Conservation (phyloP, 2,888 invertebrate species). For the Entomobrya multifasciata region DNA sequence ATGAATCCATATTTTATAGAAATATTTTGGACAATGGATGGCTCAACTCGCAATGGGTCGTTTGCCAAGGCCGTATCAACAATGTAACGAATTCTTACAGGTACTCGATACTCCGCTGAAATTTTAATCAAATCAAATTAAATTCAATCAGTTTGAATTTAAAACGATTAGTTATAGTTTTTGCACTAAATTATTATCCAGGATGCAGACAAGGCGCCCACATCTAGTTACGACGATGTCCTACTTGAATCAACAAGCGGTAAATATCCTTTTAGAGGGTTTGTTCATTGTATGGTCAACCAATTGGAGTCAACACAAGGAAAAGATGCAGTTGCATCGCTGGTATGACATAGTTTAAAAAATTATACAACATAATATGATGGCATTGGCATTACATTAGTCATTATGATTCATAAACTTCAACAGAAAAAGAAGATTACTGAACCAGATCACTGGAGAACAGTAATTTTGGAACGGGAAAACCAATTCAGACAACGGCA, state of each 20-base stretch:
- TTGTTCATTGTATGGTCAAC: constrained; percentile 14
- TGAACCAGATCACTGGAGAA: constrained; percentile 39
- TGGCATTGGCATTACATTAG: neutral
- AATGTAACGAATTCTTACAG: constrained; percentile 5
- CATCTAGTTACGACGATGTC: neutral
- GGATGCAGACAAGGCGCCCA: neutral
- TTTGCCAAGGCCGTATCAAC: constrained; percentile 16
- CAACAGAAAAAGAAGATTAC: constrained; percentile 24
- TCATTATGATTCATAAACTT: neutral
- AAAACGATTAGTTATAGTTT: too few species aligned
- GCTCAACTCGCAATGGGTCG: constrained; percentile 1
- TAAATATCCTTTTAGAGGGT: constrained; percentile 29
- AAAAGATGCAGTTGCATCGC: neutral
- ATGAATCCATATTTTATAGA: neutral
- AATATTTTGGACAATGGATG: constrained; percentile 58
- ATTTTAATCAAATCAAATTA: too few species aligned
- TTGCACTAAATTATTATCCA: too few species aligned
- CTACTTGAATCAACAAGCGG: neutral
- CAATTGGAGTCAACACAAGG: constrained; percentile 21
- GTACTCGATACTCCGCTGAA: neutral
- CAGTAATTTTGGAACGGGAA: constrained; percentile 18
- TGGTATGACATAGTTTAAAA: constrained; percentile 22
- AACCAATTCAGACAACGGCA: constrained; percentile 44
- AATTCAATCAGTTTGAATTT: too few species aligned
- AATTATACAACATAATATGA: neutral